These are phyloP conservation scores for Falcunculus frontatus DNA, from an alignment of 2,113 vertebrate genomes.

Conservation along the genomic window DNA sequence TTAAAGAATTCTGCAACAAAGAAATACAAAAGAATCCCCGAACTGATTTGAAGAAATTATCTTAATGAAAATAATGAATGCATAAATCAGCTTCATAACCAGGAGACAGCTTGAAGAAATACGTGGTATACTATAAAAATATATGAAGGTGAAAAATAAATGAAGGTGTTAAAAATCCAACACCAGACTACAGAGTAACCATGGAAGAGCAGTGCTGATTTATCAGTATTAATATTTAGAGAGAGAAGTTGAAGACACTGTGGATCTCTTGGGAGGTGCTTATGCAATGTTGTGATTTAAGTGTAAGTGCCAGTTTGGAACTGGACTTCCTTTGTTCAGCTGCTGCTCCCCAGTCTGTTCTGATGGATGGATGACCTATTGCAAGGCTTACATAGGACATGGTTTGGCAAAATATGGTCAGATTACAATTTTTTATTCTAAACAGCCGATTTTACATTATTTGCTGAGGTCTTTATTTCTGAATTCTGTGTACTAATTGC, in stretches of 20 bases:
- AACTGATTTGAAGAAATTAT: not conserved
- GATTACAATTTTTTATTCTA: not conserved
- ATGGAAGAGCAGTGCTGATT: not conserved
- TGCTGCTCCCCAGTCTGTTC: not conserved
- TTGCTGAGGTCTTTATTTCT: not conserved
- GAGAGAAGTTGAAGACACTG: not conserved
- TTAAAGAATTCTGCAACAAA: not conserved
- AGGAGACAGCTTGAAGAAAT: not conserved
- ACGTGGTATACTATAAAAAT: not conserved
- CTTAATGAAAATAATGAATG: not conserved
- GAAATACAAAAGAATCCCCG: not conserved
- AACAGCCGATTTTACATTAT: not conserved
- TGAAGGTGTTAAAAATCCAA: not conserved
- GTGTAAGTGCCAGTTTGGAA: not conserved
- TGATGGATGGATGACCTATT: not conserved
- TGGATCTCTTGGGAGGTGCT: not conserved
- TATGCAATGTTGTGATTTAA: not conserved
- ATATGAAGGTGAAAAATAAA: not conserved
- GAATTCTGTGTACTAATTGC: not conserved
- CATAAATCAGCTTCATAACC: not conserved
- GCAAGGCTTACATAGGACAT: accelerated
- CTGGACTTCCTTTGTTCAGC: not conserved
- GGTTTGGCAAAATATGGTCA: not conserved
- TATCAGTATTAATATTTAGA: not conserved
- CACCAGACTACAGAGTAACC: not conserved